Evolutionary conservation across 2,797 vertebrate species (phyloP).

Genomic region (Etheostoma perlongum): DNA sequence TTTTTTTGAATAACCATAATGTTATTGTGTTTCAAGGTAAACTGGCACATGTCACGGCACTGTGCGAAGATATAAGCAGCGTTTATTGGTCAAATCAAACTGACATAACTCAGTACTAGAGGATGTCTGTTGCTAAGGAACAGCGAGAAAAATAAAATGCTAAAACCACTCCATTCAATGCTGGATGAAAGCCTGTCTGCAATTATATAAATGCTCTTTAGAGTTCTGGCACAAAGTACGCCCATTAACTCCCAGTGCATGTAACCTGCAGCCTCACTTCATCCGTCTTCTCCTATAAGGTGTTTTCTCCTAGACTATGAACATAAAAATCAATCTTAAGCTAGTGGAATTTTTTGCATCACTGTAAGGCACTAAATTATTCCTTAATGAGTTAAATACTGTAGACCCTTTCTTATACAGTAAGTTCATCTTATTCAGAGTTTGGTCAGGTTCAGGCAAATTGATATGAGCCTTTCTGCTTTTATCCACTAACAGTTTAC

Average conservation of each 20-base stretch:
- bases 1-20: slow-evolving; percentile 13
- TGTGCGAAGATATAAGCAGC: slow-evolving; percentile 60
- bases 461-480: slow-evolving; percentile 26
- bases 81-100: slow-evolving; percentile 77
- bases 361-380: not conserved
- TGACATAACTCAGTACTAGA: slow-evolving; percentile 79
- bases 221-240: slow-evolving; percentile 73
- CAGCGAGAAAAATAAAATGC: slow-evolving; percentile 84
- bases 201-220: slow-evolving; percentile 86
- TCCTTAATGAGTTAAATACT: not conserved
- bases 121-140: slow-evolving; percentile 87
- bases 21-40: slow-evolving; percentile 27
- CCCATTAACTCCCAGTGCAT: slow-evolving; percentile 65
- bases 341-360: not conserved
- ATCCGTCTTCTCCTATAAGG: slow-evolving; percentile 27
- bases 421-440: slow-evolving; percentile 29
- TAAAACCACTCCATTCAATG: slow-evolving; percentile 83
- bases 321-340: not conserved
- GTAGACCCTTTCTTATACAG: not conserved
- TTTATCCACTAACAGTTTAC: slow-evolving; percentile 28
- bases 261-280: slow-evolving; percentile 62
- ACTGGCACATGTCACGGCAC: slow-evolving; percentile 32
- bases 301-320: not conserved
- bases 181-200: slow-evolving; percentile 83
- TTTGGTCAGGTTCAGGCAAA: slow-evolving; percentile 28